These are phyloP conservation scores for Anas flavirostris DNA, from an alignment of 2,797 vertebrate genomes.

Conservation along the genomic window DNA sequence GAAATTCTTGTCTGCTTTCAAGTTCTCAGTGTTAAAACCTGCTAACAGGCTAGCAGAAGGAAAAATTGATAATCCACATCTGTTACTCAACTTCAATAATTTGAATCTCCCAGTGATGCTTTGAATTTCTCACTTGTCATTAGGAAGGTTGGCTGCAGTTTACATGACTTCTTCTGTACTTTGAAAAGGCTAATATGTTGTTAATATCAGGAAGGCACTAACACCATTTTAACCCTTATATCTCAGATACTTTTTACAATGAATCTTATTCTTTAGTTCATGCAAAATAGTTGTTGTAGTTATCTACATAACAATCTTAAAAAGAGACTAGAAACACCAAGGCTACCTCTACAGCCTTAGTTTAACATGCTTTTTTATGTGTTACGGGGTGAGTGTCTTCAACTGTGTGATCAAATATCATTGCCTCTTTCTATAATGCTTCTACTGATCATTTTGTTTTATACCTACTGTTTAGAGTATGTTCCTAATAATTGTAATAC, in stretches of 20 bases:
- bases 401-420: background rate
- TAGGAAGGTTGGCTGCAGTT: background rate
- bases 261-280: background rate
- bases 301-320: background rate
- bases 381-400: background rate
- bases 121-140: background rate
- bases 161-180: background rate
- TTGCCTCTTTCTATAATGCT: constrained; percentile 17
- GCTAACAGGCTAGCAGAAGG: background rate
- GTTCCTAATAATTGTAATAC: background rate
- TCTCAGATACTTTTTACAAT: background rate
- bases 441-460: background rate
- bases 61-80: background rate
- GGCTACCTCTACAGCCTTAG: background rate
- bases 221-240: background rate
- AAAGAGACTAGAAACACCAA: background rate
- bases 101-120: background rate
- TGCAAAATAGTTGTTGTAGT: background rate
- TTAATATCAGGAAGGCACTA: background rate
- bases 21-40: background rate
- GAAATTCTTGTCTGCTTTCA: background rate
- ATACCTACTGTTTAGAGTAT: background rate
- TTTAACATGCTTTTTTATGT: background rate
- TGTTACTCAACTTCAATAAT: background rate
- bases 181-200: background rate